Evolutionary conservation across 2,888 invertebrate genomes (phyloP), one percentile per base, ranked within the genome.

Genomic region (Apantesis nais): DNA sequence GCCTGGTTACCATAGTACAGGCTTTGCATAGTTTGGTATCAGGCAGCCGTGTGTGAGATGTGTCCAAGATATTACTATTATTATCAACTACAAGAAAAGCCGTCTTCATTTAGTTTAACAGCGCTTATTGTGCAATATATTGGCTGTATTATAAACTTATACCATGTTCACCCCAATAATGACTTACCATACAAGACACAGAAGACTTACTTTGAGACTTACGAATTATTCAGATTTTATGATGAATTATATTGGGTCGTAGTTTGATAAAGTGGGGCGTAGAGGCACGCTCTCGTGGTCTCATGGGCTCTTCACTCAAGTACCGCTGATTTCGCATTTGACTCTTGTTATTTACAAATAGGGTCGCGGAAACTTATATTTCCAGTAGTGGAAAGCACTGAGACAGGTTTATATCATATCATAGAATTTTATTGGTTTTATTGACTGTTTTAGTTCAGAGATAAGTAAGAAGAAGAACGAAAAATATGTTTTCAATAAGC

Each of bases 291-390:
- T 65, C 72, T 61, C 76, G 63, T 70, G 72, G 73, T 77, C 78
- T 77, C 74, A 67, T 71, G 75, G 73, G 79, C 62, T 48, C 81
- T 80, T 76, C 77, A 78, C 62, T 76, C 61, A 64, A 84, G 79
- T 74, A 72, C 62, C 78, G 78, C 81, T 82, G 83, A 81, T 85
- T 82, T 82, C 78, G 79, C 81, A 83, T 85, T 83, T 79, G 76
- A 77, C 77, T 78, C 70, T 76, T 74, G 75, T 74, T 71, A 71
- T 74, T 79, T 73, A 72, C 69, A 67, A 71, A 74, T 75, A 82
- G 82, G 80, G 80, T 55, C 77, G 75, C 1, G 34, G 60, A 55
- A n/a, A 52, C 65, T 41, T 63, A 52, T 41, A 68, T 39, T 44
- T 25, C 31, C 8, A 55, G 25, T 29, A 22, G 39, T 44, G 34